Evolutionary conservation across 2,888 invertebrate genomes (phyloP), one percentile per base, ranked within the genome.

Genomic region (Zeuzera pyrina): DNA sequence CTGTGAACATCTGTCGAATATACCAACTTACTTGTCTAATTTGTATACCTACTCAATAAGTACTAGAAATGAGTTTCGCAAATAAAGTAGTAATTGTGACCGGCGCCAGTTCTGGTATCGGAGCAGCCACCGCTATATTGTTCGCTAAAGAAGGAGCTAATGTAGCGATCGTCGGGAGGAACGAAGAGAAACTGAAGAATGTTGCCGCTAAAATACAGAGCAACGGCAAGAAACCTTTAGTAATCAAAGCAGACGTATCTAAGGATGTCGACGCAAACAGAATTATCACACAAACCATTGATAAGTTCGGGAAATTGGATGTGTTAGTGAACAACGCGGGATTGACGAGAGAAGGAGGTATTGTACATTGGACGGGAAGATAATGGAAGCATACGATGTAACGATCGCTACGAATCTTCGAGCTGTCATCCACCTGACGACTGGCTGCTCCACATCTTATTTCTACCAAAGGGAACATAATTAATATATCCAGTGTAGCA

Each of bases 81-180:
- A 41, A 51, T 7, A 70, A 66, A 56, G 59, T 66, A 0, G 62
- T 72, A 0, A 50, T 74, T 7, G 53, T 74, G 0, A 71, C 69
- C 0, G 74, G 73, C 1, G 63, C 68, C 1, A 72, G 71, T 37
- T 69, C 71, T 3, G 70, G 70, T 1, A 69, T 73, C 2, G 69
- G 71, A 5, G 66, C 63, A 1, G 42, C 61, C 1, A 51, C 57
- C 5, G 68, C 65, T 0, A 35, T 57, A 6, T 10, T 36, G 0
- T 64, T 68, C 12, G 48, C 60, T 15, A 58, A 52, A 30, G 51
- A 66, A 15, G 60, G 65, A 10, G 72, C 71, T 1, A 45, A 46
- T 12, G 49, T 74, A 1, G 49, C 60, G 0, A 37, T 74, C 2
- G 51, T 73, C 0, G 71, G 66, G n/a, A 55, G 72, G 45, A 57